Conservation (phyloP, 2,888 invertebrate species). For the Molanna angustata region DNA sequence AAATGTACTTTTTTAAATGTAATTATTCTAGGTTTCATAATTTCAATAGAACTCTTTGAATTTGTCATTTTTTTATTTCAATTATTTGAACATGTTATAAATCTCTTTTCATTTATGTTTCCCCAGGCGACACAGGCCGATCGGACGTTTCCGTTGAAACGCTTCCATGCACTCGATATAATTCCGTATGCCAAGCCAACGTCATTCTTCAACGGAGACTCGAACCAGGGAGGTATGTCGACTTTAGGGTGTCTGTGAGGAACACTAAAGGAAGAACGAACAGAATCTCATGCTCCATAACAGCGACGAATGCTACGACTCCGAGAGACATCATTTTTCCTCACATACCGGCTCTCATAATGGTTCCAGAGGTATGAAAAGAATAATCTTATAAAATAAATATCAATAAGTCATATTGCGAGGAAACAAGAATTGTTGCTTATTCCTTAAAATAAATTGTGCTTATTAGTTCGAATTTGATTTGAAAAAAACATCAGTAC, state of each 20-base stretch:
- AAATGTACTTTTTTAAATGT: too few relatives aligned
- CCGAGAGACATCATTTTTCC: conserved; percentile 81
- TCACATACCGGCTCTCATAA: conserved; percentile 72
- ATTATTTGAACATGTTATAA: too few relatives aligned
- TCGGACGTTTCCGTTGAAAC: conserved; percentile 76
- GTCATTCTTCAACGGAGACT: conserved; percentile 73
- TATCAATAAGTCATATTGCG: neutral
- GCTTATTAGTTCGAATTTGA: too few relatives aligned
- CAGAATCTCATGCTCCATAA: conserved; percentile 74
- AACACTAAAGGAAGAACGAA: conserved; percentile 77
- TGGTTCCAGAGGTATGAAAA: conserved; percentile 67
- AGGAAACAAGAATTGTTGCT: neutral
- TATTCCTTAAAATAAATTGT: too few relatives aligned
- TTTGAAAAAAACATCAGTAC: too few relatives aligned
- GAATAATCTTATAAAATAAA: neutral
- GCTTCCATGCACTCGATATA: conserved; percentile 80
- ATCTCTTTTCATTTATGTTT: conserved; percentile 10
- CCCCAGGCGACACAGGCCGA: conserved; percentile 63
- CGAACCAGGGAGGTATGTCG: conserved; percentile 79
- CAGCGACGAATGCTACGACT: conserved; percentile 81
- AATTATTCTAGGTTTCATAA: too few relatives aligned
- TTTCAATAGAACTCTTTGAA: too few relatives aligned
- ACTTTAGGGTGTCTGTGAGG: conserved; percentile 69
- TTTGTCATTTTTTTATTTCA: too few relatives aligned
- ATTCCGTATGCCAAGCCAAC: conserved; percentile 87